phyloP scores from a whole-genome alignment of 2,797 vertebrate species.

The Hafferia zeledoni region DNA sequence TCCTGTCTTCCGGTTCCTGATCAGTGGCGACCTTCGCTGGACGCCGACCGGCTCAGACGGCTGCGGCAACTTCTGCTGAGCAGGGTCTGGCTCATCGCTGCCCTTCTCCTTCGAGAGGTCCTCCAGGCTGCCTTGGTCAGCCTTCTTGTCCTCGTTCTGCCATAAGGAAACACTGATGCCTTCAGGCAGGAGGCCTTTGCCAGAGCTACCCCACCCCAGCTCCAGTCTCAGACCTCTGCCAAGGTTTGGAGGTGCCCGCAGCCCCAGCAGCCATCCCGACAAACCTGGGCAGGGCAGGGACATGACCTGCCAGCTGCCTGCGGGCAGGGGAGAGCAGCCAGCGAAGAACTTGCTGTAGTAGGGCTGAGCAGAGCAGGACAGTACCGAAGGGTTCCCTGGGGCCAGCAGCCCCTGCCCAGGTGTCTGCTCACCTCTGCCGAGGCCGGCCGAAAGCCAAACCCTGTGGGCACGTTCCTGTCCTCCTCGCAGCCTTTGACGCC shows the following conservation, averaged over 20 bases:
- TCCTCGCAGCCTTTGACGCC: constrained; percentile 94
- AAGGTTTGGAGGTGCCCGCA: neutral
- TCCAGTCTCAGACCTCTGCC: neutral
- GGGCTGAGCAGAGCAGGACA: neutral
- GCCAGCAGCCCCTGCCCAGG: neutral
- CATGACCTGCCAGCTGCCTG: neutral
- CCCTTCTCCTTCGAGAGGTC: constrained; percentile 79
- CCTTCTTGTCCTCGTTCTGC: constrained; percentile 90
- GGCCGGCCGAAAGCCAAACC: constrained; percentile 93
- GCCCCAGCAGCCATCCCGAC: neutral
- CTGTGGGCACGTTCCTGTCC: constrained; percentile 89
- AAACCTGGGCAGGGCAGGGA: accelerated
- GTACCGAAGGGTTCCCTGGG: neutral
- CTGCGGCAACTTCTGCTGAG: constrained; percentile 76
- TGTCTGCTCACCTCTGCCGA: constrained; percentile 86
- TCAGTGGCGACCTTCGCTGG: constrained; percentile 88
- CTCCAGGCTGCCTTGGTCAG: constrained; percentile 90
- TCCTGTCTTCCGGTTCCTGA: constrained; percentile 91
- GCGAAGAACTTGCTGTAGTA: neutral
- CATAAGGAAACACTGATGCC: neutral
- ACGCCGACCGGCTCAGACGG: constrained; percentile 82
- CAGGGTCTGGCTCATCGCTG: constrained; percentile 82
- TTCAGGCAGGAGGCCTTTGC: neutral
- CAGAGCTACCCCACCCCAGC: neutral
- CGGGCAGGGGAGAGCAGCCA: accelerated